A percentile compares a stretch with the other conserved stretches of the same genome.
phyloP scores from a whole-genome alignment of 2,888 invertebrate genomes.

The Cantharis nigra region DNA sequence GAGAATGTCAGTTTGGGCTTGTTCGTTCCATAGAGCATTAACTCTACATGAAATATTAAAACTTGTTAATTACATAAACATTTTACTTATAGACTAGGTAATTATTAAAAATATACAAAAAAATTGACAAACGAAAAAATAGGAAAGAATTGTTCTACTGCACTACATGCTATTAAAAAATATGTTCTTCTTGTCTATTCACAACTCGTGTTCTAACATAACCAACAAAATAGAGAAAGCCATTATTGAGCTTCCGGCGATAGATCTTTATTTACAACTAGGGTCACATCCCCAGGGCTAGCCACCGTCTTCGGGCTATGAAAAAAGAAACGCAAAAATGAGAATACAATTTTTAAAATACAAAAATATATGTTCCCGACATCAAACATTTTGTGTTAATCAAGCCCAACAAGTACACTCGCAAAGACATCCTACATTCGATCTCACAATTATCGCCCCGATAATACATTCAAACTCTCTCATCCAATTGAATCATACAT shows the following conservation, averaged over 20 bases:
- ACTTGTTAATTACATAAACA: slow-evolving; percentile 7
- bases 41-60: slow-evolving; percentile 54
- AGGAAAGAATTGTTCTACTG: not conserved
- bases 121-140: slow-evolving; percentile 5
- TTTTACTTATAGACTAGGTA: not conserved
- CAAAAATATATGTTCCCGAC: not conserved
- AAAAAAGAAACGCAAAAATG: slow-evolving; percentile 18
- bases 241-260: slow-evolving; percentile 9
- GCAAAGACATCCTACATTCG: not conserved
- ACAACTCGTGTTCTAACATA: slow-evolving; percentile 11
- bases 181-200: slow-evolving; percentile 15
- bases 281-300: slow-evolving; percentile 13
- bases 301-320: slow-evolving; percentile 22
- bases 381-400: not conserved
- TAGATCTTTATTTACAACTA: slow-evolving; percentile 20
- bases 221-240: slow-evolving; percentile 12
- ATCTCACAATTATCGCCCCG: not conserved
- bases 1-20: slow-evolving; percentile 74
- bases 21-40: slow-evolving; percentile 78
- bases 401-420: not conserved
- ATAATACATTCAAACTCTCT: not conserved
- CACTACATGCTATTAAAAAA: slow-evolving; percentile 14
- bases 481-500: not conserved
- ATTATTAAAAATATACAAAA: not conserved
- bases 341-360: slow-evolving; percentile 7